Evolutionary conservation across 2,113 vertebrate genomes (phyloP).

Genomic region (Cichladusa arquata): DNA sequence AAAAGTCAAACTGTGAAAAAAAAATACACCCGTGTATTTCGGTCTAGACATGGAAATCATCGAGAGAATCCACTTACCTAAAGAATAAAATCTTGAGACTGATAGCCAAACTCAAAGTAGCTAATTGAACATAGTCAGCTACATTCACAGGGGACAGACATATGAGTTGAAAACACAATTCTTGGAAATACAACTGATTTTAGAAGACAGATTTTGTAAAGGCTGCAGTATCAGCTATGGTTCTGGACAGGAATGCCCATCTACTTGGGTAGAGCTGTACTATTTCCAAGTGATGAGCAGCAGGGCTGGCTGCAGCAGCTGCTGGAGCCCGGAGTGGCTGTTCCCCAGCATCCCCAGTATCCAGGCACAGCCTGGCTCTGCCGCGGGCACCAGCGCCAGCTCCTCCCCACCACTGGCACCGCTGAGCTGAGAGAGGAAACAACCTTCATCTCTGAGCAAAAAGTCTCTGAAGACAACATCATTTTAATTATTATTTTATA

Average conservation of each 20-base stretch:
- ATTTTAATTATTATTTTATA: neutral
- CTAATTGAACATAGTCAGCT: neutral
- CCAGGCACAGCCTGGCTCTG: neutral
- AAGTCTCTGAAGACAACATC: neutral
- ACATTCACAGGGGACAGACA: fast-evolving
- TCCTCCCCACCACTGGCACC: fast-evolving
- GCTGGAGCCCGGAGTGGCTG: neutral
- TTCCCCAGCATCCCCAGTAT: neutral
- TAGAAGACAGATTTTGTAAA: neutral
- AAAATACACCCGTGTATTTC: neutral
- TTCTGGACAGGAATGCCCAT: neutral
- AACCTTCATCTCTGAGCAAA: neutral
- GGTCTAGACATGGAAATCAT: neutral
- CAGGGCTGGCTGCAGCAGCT: neutral
- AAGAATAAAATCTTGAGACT: neutral
- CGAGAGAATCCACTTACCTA: neutral
- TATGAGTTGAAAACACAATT: neutral
- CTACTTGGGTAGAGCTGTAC: neutral
- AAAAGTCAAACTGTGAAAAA: neutral
- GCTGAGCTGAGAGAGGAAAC: neutral
- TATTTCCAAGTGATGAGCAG: neutral
- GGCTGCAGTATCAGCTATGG: neutral
- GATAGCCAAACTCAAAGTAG: neutral
- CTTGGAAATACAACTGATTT: neutral
- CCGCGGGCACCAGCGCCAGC: fast-evolving